Conservation (phyloP, 2,113 vertebrate genomes). For the Paraplagusia blochii region DNA sequence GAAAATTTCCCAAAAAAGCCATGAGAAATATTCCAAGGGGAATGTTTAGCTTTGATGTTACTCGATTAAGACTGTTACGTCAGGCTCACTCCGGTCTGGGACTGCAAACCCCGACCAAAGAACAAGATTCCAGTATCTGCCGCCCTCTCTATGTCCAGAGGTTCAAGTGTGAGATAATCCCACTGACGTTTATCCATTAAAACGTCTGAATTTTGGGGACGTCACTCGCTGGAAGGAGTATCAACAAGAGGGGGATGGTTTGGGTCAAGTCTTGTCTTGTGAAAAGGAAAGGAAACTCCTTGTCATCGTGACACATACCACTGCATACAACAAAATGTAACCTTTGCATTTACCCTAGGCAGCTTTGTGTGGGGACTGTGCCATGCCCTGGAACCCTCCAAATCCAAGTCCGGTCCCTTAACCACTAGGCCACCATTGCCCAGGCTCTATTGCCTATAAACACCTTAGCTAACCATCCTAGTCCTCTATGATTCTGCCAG, state of each 20-base stretch:
- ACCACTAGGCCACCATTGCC: too few relatives aligned
- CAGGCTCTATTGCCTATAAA: constrained; percentile 48
- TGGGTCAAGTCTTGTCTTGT: too few relatives aligned
- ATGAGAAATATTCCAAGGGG: too few relatives aligned
- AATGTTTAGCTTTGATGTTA: not conserved
- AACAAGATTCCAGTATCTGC: constrained; percentile 8
- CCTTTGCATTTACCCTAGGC: too few relatives aligned
- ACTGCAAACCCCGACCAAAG: not conserved
- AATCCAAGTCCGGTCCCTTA: too few relatives aligned
- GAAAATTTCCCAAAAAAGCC: too few relatives aligned
- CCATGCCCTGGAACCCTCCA: too few relatives aligned
- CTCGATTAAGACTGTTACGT: constrained; percentile 14
- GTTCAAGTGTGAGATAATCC: constrained; percentile 47
- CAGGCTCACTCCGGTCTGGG: not conserved
- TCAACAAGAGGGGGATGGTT: constrained; percentile 20
- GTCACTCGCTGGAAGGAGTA: constrained; percentile 29
- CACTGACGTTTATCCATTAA: constrained; percentile 58
- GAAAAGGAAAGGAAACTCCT: too few relatives aligned
- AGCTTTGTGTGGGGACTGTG: too few relatives aligned
- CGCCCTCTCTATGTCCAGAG: constrained; percentile 18
- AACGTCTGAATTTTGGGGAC: constrained; percentile 57
- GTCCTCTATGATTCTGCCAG: too few relatives aligned
- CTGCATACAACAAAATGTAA: too few relatives aligned
- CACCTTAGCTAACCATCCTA: constrained; percentile 62
- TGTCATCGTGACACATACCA: too few relatives aligned